Base-by-base conservation (phyloP, 2,888 invertebrate species). In the Drosophila infuscata region DNA sequence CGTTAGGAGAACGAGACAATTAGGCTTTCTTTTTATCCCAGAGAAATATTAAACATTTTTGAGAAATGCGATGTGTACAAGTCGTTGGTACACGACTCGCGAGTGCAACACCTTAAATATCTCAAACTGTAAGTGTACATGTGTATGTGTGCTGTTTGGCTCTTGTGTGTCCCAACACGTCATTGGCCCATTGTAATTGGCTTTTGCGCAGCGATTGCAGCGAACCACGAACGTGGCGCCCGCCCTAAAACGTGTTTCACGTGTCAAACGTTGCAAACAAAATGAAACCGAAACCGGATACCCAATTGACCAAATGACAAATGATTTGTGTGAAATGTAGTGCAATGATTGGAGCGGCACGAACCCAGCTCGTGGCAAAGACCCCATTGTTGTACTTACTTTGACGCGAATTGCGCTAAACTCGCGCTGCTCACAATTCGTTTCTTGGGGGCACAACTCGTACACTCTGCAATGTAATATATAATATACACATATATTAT, bases 361-460 rank as follows among this genome's bases (percentile, higher is more conserved):
- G 88, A 82, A 80, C 43, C 36, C 36, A 70, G 54, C 66, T 68
- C 69, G 69, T 76, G 70, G 71, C 68, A 66, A 46, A 35, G 33
- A 57, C 6, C 20, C 57, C 20, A 29, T 56, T 65, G 54, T 81
- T 54, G 29, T 56, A 89, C 91, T 90, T 64, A 93, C 93, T 87
- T 92, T 92, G 54, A 92, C 91, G 66, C 92, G 92, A 68, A 93
- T 91, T 4, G 93, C 93, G 61, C 89, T 92, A 70, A 92, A 93
- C 81, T 92, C 92, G 38, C 91, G 91, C 69, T 92, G 92, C 64
- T 92, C 92, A 74, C 93, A 93, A 60, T 92, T 92, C 29, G 87
- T 89, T 81, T 90, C 91, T 76, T 91, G 91, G 52, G 92, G 90
- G 82, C 93, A 93, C 56, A 93, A 89, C 89, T 93, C 93, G 66